Evolutionary conservation across 2,113 vertebrate genomes (phyloP), one percentile per base, ranked within the genome.

Genomic region (Protobothrops mucrosquamatus): DNA sequence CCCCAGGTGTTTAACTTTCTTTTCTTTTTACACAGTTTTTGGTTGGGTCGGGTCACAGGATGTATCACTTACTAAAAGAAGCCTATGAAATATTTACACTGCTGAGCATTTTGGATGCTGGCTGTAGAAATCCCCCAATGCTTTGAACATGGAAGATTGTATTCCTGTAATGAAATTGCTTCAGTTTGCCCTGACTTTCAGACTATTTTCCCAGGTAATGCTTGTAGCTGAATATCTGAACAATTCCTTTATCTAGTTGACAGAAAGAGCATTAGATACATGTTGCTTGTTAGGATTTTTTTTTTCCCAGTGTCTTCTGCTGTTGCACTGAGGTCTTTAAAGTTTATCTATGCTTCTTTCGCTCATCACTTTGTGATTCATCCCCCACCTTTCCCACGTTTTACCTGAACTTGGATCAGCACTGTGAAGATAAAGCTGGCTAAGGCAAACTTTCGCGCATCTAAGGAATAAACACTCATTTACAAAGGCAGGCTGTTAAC

Each of bases 101-200:
- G 57, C 54, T 39, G 1, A 93, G 26, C 54, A 74, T 81, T 34
- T 12, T 92, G 55, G 61, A 55, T 48, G 20, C 39, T 34, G 34
- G 26, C 59, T 89, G 0, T 88, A 51, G 22, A 26, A 39, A 59
- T 85, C 12, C 52, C 52, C 46, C 26, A 43, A 23, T 89, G 11
- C 91, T 91, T 95, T 81, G 91, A 46, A 91, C 88, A 12, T 64
- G 91, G 74, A 81, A 61, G 89, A 85, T 92, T 94, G 94, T 61
- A 51, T 56, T 48, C 54, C 54, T 89, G 39, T 87, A 91, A 2
- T 55, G 26, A 92, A 93, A 18, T 24, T 4, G 11, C 23, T 15
- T 6, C 46, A 26, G 54, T 43, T 34, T 0, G 0, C 89, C 43
- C 61, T 64, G 94, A 92, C 14, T 48, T 14, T 24, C 26, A 29